A percentile compares a stretch with the other conserved stretches of the same genome.
Evolutionary conservation across 2,888 invertebrate genomes (phyloP).

Genomic region (Achlya flavicornis): DNA sequence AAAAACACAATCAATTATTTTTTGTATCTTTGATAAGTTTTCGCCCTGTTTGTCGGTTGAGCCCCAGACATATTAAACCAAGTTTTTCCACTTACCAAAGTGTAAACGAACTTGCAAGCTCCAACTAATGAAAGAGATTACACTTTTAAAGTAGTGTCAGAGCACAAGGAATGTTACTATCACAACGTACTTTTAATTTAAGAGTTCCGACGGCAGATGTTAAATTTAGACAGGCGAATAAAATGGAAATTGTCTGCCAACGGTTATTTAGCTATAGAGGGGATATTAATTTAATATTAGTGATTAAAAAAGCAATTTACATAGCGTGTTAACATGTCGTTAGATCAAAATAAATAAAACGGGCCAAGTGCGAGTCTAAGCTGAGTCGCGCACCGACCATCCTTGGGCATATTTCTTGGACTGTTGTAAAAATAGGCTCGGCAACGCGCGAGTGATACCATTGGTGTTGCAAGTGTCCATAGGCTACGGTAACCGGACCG

Average conservation of each 20-base stretch:
- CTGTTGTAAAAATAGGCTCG: no score
- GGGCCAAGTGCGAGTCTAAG: no score
- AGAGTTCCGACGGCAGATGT: constrained; percentile 12
- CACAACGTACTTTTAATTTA: constrained; percentile 3
- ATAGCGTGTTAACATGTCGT: no score
- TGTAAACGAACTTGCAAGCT: not conserved
- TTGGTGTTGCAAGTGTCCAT: no score
- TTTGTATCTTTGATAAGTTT: no score
- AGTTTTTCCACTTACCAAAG: not conserved
- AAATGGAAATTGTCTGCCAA: constrained; percentile 28
- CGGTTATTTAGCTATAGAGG: constrained; percentile 16
- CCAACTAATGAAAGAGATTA: not conserved
- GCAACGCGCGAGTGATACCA: no score
- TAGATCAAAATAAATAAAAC: no score
- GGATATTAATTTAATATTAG: constrained; percentile 25
- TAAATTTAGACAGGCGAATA: constrained; percentile 16
- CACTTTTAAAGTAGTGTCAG: not conserved
- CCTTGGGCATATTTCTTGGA: no score
- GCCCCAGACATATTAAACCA: not conserved
- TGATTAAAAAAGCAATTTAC: not conserved
- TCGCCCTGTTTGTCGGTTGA: not conserved
- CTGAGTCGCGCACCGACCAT: no score
- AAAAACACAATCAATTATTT: no score
- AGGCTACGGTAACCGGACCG: no score
- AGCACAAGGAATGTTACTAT: constrained; percentile 3